Evolutionary conservation across 1,140 invertebrate species (phyloP).

Genomic region (fruit fly (Drosophila melanogaster)): DNA sequence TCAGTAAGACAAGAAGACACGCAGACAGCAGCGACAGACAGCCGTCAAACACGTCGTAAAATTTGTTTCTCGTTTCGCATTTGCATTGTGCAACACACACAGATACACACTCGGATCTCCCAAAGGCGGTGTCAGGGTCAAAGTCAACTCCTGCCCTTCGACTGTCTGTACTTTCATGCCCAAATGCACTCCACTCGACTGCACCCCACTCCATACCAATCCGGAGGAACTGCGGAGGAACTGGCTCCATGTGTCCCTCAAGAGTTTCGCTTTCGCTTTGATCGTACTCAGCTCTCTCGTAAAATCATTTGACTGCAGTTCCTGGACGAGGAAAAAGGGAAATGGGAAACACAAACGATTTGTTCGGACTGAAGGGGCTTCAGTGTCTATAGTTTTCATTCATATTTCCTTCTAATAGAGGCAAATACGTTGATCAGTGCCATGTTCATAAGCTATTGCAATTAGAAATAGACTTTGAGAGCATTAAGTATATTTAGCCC

Average conservation of each 20-base stretch:
- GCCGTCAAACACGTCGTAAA: conserved; percentile 81
- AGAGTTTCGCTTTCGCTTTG: conserved; percentile 54
- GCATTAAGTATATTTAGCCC: not conserved
- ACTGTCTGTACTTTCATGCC: conserved; percentile 71
- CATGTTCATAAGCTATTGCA: not conserved
- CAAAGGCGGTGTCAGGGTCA: conserved; percentile 70
- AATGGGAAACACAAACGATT: conserved; percentile 24
- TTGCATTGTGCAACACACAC: conserved; percentile 74
- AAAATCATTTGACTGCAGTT: conserved; percentile 57
- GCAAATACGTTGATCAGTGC: not conserved
- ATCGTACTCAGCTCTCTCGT: conserved; percentile 42
- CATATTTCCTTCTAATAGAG: not conserved
- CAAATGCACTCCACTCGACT: conserved; percentile 34
- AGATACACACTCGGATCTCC: conserved; percentile 24
- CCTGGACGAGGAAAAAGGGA: conserved; percentile 4
- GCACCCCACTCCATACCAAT: conserved; percentile 8
- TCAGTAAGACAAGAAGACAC: conserved; percentile 39
- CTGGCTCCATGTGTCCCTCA: conserved; percentile 32
- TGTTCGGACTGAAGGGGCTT: not conserved
- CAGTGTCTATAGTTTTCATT: too few relatives aligned
- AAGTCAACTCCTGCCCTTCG: conserved; percentile 66
- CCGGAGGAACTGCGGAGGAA: conserved; percentile 7
- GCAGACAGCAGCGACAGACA: conserved; percentile 50
- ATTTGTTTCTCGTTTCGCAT: conserved; percentile 79
- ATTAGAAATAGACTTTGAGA: not conserved